These are phyloP conservation scores for Varroa destructor DNA, from an alignment of 1,140 invertebrate genomes.

Conservation along the genomic window DNA sequence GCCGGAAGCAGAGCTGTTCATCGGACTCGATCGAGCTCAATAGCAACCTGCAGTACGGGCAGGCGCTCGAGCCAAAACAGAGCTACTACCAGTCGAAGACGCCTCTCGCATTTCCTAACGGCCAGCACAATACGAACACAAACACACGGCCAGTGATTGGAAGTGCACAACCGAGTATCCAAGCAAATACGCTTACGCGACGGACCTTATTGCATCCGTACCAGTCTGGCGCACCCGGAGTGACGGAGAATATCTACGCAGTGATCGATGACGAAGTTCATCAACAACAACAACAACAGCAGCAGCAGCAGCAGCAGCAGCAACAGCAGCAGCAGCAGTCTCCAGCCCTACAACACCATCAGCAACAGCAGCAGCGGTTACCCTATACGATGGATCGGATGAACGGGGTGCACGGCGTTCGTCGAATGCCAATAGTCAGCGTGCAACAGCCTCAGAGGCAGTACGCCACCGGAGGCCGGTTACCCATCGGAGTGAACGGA, in stretches of 20 bases:
- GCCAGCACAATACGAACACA: background rate
- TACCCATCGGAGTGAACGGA: slow-evolving; percentile 23
- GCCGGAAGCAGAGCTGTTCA: slow-evolving; percentile 27
- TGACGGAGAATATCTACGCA: slow-evolving; percentile 27
- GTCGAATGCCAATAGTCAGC: slow-evolving; percentile 23
- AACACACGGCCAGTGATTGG: background rate
- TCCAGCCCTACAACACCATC: too few relatives aligned
- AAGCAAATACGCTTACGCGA: slow-evolving; percentile 24
- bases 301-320: too few relatives aligned
- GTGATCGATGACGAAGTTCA: slow-evolving; percentile 25
- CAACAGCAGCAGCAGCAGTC: background rate
- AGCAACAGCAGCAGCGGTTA: slow-evolving; percentile 9
- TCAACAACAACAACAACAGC: too few relatives aligned
- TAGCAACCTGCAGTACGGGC: slow-evolving; percentile 17
- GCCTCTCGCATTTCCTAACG: slow-evolving; percentile 20
- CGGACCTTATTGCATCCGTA: slow-evolving; percentile 18
- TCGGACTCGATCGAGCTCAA: slow-evolving; percentile 27
- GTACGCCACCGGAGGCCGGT: slow-evolving; percentile 20
- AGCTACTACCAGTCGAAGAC: slow-evolving; percentile 28
- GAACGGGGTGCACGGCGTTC: slow-evolving; percentile 3
- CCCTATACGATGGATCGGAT: slow-evolving; percentile 25
- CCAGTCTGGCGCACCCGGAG: background rate
- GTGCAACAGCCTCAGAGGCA: slow-evolving; percentile 24
- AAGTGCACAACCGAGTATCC: background rate
- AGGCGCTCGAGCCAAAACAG: slow-evolving; percentile 20